Base-by-base conservation (phyloP, 2,113 vertebrate genomes). In the Stegostoma tigrinum region DNA sequence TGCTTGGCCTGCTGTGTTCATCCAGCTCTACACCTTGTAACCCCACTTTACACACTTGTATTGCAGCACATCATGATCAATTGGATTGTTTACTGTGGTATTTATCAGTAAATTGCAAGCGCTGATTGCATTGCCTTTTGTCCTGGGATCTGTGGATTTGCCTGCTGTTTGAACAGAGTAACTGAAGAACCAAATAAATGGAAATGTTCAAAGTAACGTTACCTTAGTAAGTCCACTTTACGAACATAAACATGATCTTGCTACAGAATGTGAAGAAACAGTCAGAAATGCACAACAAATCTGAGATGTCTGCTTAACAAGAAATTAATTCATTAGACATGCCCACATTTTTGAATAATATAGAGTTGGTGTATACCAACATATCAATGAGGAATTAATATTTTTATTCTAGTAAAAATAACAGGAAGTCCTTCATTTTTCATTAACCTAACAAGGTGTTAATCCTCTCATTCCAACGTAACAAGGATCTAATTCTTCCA, bases 381-480 rank as follows among this genome's bases (percentile, higher is more conserved):
- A 45, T 45, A 85, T 45, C 45, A 85, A 85, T 21, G 38, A 85
- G 17, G 80, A 85, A 42, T 85, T 85, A 85, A 85, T 45, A 38
- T 17, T 85, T 38, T 45, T 42, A 90, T 30, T 55, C 87, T 30
- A 61, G 52, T 34, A 90, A n/a, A 90, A 90, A 27, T 90, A 90
- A 89, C 48, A 30, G 14, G 30, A 64, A 55, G 61, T 90, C 64
- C 30, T 34, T 90, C 55, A 17, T n/a, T 30, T 90, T 34, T 17
- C 87, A 64, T 5, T 4, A 61, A 61, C 5, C 17, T 90, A 61
- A 89, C 48, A 15, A 89, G 48, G 10, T 27, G 24, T 89, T 55
- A 89, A 90, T 90, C 87, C 52, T 90, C 34, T 64, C 30, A 64
- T 90, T 55, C 30, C 87, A 90, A 30, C n/a, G 61, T 90, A 90